These are phyloP conservation scores for Pocillopora damicornis DNA, from an alignment of 64 coral and sea anemone genomes.

Conservation along the genomic window DNA sequence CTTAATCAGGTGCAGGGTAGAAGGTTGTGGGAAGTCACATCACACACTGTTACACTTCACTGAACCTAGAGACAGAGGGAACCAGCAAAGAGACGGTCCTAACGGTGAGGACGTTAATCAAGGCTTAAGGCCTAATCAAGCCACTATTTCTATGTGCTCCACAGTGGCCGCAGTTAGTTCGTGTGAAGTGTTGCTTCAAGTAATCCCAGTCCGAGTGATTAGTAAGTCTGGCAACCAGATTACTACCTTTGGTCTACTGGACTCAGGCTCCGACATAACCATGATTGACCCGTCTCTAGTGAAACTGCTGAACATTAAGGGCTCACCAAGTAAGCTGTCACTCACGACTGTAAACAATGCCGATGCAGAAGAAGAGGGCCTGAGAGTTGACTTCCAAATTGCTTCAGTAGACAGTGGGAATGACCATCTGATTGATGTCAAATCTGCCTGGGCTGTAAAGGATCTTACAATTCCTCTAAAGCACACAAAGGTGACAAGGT, in stretches of 20 bases:
- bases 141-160: neutral
- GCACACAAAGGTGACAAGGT: neutral
- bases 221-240: slow-evolving; percentile 21
- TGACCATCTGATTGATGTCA: slow-evolving; percentile 8
- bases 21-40: slow-evolving; percentile 45
- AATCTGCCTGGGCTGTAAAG: slow-evolving; percentile 30
- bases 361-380: neutral
- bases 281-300: slow-evolving; percentile 51
- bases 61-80: neutral
- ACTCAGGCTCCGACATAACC: slow-evolving; percentile 51
- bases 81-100: neutral
- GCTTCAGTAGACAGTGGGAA: slow-evolving; percentile 14
- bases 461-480: slow-evolving; percentile 24
- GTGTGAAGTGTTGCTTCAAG: slow-evolving; percentile 39
- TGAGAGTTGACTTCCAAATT: slow-evolving; percentile 31
- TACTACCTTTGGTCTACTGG: slow-evolving; percentile 51
- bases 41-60: slow-evolving; percentile 47
- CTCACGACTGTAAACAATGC: slow-evolving; percentile 37
- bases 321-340: slow-evolving; percentile 14
- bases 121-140: neutral
- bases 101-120: neutral
- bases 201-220: slow-evolving; percentile 48
- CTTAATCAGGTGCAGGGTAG: neutral
- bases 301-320: slow-evolving; percentile 38
- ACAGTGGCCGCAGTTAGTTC: neutral